Evolutionary conservation across 1,140 invertebrate species (phyloP).

Genomic region (Cyrtorhinus lividipennis): DNA sequence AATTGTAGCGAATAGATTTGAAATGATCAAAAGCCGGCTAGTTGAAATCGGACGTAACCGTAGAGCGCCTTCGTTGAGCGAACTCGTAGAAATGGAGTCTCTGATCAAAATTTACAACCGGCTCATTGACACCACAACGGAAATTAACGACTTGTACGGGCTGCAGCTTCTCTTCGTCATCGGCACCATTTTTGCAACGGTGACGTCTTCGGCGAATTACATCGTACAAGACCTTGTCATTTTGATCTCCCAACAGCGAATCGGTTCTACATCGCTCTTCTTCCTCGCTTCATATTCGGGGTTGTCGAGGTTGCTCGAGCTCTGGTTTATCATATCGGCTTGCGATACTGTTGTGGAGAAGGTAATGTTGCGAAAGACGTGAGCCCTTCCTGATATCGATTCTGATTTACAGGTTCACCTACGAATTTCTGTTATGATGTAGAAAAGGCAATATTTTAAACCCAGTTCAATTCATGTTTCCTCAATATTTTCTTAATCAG

Average conservation of each 20-base stretch:
- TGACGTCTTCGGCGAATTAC: conserved; percentile 12
- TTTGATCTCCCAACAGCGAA: not conserved
- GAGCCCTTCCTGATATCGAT: too few species aligned
- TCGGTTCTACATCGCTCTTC: not conserved
- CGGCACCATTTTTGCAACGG: conserved; percentile 2
- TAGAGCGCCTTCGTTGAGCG: not conserved
- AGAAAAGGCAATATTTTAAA: too few species aligned
- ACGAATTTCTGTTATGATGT: too few species aligned
- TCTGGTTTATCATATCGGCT: not conserved
- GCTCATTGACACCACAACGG: not conserved
- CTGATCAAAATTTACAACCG: conserved; percentile 3
- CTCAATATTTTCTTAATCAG: too few species aligned
- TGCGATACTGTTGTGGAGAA: not conserved
- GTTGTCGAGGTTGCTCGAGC: not conserved
- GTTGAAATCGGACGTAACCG: not conserved
- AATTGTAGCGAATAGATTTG: not conserved
- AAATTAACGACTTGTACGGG: conserved; percentile 3
- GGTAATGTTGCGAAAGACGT: too few species aligned
- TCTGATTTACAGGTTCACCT: too few species aligned
- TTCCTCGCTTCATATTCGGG: not conserved
- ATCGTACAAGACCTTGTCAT: not conserved
- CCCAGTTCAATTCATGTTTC: too few species aligned
- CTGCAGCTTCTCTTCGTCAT: not conserved
- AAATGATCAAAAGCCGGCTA: not conserved
- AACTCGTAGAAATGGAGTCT: not conserved